Base-by-base conservation (phyloP, 1,140 invertebrate genomes). In the Sycophaga agraensis region DNA sequence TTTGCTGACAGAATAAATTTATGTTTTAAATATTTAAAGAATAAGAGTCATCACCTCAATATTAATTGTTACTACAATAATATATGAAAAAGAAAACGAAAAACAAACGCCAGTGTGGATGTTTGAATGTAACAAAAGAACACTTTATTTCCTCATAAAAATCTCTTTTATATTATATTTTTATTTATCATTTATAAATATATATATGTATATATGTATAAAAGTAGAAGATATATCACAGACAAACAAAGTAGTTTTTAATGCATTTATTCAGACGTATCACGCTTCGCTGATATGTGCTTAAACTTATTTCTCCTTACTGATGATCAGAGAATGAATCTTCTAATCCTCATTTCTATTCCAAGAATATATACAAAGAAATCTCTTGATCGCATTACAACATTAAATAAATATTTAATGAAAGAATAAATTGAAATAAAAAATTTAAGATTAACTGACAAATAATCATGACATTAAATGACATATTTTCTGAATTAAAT, bases 101-200 rank as follows among this genome's bases (percentile, higher is more conserved):
- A 70, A 71, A 68, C 66, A 73, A 67, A 71, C 64, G 64, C 62
- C 60, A 65, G 65, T 66, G 63, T 69, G 43, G 55, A 69, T 67
- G 58, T 72, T 48, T 59, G 50, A 64, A 63, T 66, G 53, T 63
- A 65, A 59, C 65, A 70, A 69, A 67, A 70, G 37, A 67, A 49
- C 65, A 69, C 55, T 69, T 73, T 71, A 72, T 72, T 70, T 70
- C 57, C 63, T 67, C 62, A 66, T 61, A 45, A n/a, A 65, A 49
- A 62, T 49, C 16, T 48, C 40, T 59, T 9, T 2, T 34, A 59
- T 59, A 51, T 65, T 54, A 63, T 65, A 48, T 35, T 55, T 56
- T 55, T 64, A 67, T 69, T 59, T 43, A 59, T 62, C 59, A 65
- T 65, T 46, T 39, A 59, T 59, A 54, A 60, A 59, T 45, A 40